These are phyloP conservation scores for Carcharodon carcharias DNA, from an alignment of 2,797 vertebrate genomes.

Conservation along the genomic window DNA sequence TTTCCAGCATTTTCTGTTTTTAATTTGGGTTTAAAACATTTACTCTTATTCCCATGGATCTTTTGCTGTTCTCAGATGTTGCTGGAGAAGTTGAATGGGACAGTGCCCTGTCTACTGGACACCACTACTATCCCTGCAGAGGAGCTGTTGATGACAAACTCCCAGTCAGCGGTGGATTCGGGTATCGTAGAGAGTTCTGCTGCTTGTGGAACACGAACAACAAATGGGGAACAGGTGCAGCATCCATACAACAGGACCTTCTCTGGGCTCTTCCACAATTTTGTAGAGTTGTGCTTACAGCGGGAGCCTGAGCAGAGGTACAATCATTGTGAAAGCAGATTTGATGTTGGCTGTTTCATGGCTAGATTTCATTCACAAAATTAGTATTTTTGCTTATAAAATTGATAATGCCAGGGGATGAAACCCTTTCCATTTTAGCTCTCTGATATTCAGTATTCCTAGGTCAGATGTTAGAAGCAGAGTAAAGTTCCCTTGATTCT, in stretches of 20 bases:
- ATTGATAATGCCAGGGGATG: background rate
- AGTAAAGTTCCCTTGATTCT: background rate
- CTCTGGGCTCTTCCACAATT: slow-evolving; percentile 83
- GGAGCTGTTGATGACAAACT: slow-evolving; percentile 82
- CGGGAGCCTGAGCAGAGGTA: slow-evolving; percentile 83
- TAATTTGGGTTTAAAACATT: background rate
- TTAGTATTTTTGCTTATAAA: background rate
- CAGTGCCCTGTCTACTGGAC: slow-evolving; percentile 87
- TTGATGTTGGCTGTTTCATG: fast-evolving
- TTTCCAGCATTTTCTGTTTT: background rate
- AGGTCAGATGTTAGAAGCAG: background rate
- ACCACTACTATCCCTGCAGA: slow-evolving; percentile 92
- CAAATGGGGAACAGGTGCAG: slow-evolving; percentile 75
- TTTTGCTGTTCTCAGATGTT: slow-evolving; percentile 70
- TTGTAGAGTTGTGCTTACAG: slow-evolving; percentile 92
- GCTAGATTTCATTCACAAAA: fast-evolving
- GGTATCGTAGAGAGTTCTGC: slow-evolving; percentile 72
- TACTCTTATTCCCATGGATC: background rate
- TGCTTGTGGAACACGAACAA: slow-evolving; percentile 58
- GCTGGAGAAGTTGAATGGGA: slow-evolving; percentile 91
- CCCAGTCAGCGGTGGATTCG: slow-evolving; percentile 73
- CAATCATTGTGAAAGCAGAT: background rate
- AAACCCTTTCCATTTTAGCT: background rate
- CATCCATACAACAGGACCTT: slow-evolving; percentile 92
- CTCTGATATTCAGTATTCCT: background rate